Evolutionary conservation across 2,888 invertebrate species (phyloP), one percentile per base, ranked within the genome.

Genomic region (Nowickia ferox): DNA sequence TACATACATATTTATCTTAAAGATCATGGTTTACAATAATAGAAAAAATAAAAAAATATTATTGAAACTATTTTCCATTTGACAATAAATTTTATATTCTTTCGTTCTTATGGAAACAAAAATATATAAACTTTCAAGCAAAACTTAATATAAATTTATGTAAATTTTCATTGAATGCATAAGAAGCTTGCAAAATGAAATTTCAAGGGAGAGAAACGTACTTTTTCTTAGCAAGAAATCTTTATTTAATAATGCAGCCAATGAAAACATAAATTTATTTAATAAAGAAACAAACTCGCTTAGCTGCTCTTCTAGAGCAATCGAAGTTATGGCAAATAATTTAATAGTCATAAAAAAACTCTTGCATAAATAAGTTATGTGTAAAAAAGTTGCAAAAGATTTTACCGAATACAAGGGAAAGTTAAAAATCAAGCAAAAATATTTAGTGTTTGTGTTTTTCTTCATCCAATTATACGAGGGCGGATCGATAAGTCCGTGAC

Each of bases 101-200:
- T 40, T 69, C 30, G 42, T 48, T 48, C 15, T 48, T 59, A 19
- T 65, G 15, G 3, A 22, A 66, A 5, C 48, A 51, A 55, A 53
- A 59, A 19, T 38, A n/a, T 2, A 61, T 30, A 75, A 63, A 57
- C 42, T 61, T 69, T 30, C 11, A 17, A 48, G 19, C n/a, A 57
- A 75, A 84, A 80, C 71, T 75, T 79, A 51, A 84, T 76, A 80
- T 53, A 84, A 76, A 69, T 76, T 79, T 84, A 80, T 84, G 75
- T 22, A 71, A 84, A 84, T 80, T 76, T 65, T 63, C 69, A 69
- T 84, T 57, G 44, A 30, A 71, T 71, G 38, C 30, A 40, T 2
- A 46, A 13, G 42, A 55, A n/a, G 13, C 10, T 22, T 57, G 30
- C 38, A 55, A 30, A 55, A 17, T 13, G 19, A 19, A 40, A 63